A percentile compares a stretch with the other conserved stretches of the same genome.
phyloP scores from a whole-genome alignment of 2,113 vertebrate species.

The Neomonachus schauinslandi region DNA sequence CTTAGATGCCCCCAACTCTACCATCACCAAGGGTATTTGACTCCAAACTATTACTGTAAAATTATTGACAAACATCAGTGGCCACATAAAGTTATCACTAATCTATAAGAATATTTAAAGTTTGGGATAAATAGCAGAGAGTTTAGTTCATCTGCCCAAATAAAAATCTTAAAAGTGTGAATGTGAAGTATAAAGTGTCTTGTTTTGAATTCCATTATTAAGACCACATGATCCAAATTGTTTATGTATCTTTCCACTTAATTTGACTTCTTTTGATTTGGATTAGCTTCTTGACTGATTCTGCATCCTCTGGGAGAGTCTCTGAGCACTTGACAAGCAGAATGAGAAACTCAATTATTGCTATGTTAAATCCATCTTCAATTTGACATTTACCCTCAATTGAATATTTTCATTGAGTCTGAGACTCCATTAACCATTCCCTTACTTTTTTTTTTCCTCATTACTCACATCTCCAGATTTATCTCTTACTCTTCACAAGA shows the following conservation, averaged over 20 bases:
- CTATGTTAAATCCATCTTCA: conserved; percentile 47
- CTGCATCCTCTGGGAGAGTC: background rate
- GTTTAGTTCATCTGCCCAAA: background rate
- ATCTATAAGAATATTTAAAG: background rate
- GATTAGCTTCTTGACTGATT: conserved; percentile 50
- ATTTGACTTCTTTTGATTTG: conserved; percentile 44
- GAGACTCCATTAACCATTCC: background rate
- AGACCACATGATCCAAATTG: background rate
- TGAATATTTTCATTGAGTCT: conserved; percentile 25
- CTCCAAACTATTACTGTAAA: background rate
- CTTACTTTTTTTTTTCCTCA: background rate
- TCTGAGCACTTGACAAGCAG: conserved; percentile 9
- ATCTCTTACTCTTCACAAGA: background rate
- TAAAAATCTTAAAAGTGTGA: background rate
- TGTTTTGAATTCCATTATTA: conserved; percentile 46
- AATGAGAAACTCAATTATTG: conserved; percentile 36
- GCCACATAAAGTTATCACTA: background rate
- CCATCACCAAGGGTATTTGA: background rate
- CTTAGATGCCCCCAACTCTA: background rate
- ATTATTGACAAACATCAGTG: background rate
- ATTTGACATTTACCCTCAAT: conserved; percentile 46
- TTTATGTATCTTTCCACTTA: conserved; percentile 25
- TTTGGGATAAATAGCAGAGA: background rate
- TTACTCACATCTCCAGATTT: conserved; percentile 7
- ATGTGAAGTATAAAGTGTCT: background rate